Base-by-base conservation (phyloP, 2,113 vertebrate genomes). In the Oncorhynchus gorbuscha region DNA sequence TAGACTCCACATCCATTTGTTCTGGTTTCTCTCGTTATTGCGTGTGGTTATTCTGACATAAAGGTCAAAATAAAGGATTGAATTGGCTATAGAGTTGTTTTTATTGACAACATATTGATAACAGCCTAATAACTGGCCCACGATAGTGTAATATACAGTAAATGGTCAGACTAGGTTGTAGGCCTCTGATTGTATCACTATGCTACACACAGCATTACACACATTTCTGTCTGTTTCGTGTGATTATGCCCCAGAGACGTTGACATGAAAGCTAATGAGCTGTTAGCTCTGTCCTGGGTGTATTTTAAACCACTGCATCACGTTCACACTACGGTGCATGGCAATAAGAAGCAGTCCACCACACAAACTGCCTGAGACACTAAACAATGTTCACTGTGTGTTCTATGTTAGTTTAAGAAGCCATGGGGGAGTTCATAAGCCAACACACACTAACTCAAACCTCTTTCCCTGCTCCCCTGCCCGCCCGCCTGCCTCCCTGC, bases 371-470 rank as follows among this genome's bases (percentile, higher is more conserved):
- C 20, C 12, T 18, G 67, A 74, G 32, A 14, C 76, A 49, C 26
- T 74, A 68, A 71, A 72, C 76, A 9, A 73, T 77, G 72, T 61
- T 75, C 78, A 73, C 22, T 61, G 71, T 59, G 51, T 32, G 7
- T 76, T 12, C 65, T 51, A 58, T 72, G 82, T 66, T 32, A 71
- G 39, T 73, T 70, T 75, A 66, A 81, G 78, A 76, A 16, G 69
- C 28, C 75, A 22, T 69, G 59, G 45, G 28, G 75, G 78, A 69
- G 67, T 32, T 67, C 24, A 67, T 28, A 67, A 67, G 77, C 76
- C 45, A 73, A 11, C 3, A 49, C 71, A 59, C 55, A 62, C 70
- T 35, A 66, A 79, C 58, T 77, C 79, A 45, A 65, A 79, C 83
- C 81, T 77, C 75, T 14, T 39, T 22, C 20, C 16, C 20, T 70